phyloP scores from a whole-genome alignment of 2,797 vertebrate genomes.

The Emys orbicularis region DNA sequence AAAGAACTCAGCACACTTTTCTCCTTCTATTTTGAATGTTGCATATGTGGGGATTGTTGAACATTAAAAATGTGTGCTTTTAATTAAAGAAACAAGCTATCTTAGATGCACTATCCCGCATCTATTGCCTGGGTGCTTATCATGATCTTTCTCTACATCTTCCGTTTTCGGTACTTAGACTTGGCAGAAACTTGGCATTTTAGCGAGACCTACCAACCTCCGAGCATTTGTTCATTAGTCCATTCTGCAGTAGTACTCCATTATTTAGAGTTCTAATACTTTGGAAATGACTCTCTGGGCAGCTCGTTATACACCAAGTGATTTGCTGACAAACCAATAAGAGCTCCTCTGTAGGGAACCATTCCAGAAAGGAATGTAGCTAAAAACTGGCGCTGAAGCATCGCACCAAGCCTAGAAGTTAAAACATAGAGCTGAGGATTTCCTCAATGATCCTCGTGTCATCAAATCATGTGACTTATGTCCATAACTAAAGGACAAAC shows the following conservation, averaged over 20 bases:
- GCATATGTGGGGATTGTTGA: slow-evolving; percentile 50
- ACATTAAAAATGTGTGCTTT: slow-evolving; percentile 40
- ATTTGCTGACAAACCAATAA: slow-evolving; percentile 27
- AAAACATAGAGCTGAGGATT: background rate
- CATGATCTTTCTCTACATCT: background rate
- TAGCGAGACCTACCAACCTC: background rate
- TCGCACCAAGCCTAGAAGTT: background rate
- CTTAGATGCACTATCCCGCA: background rate
- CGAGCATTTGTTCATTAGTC: background rate
- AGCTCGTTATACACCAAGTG: slow-evolving; percentile 36
- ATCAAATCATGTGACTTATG: no score
- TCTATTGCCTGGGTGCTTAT: background rate
- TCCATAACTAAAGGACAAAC: no score
- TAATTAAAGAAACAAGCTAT: slow-evolving; percentile 32
- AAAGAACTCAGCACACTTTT: background rate
- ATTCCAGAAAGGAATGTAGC: slow-evolving; percentile 24
- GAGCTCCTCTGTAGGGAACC: slow-evolving; percentile 32
- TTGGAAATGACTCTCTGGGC: slow-evolving; percentile 34
- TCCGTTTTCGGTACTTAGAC: background rate
- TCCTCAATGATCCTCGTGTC: background rate
- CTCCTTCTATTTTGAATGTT: slow-evolving; percentile 37
- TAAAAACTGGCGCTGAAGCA: background rate
- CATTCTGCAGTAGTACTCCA: background rate
- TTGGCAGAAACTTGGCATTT: slow-evolving; percentile 18
- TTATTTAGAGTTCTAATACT: slow-evolving; percentile 11